A percentile compares a stretch with the other conserved stretches of the same genome.
These are phyloP conservation scores for Ischnus inquisitorius DNA, from an alignment of 2,888 invertebrate species.

Conservation along the genomic window DNA sequence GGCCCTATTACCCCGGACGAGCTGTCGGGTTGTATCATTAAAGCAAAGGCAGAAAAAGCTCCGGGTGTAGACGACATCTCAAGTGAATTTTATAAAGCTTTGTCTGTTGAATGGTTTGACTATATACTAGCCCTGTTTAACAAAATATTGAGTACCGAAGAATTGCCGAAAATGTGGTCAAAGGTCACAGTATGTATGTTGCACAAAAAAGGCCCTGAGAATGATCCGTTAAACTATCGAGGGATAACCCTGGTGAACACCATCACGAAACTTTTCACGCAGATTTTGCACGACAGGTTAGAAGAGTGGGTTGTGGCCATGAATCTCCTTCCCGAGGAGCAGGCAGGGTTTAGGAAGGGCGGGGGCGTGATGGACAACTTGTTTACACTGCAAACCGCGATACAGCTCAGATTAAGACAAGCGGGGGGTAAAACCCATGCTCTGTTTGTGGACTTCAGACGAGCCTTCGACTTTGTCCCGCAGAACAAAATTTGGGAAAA, in stretches of 20 bases:
- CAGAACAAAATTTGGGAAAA: constrained; percentile 37
- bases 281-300: constrained; percentile 48
- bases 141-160: constrained; percentile 24
- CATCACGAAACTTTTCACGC: constrained; percentile 60
- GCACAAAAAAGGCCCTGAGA: constrained; percentile 67
- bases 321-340: constrained; percentile 58
- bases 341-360: constrained; percentile 59
- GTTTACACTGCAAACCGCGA: constrained; percentile 58
- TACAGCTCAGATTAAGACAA: constrained; percentile 49
- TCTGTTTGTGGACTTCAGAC: constrained; percentile 53
- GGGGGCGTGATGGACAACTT: constrained; percentile 64
- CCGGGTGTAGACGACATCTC: constrained; percentile 62
- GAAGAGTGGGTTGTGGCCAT: constrained; percentile 39
- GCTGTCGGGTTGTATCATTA: constrained; percentile 31
- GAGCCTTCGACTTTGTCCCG: constrained; percentile 32
- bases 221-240: constrained; percentile 67
- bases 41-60: constrained; percentile 57
- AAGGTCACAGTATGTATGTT: constrained; percentile 51
- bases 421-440: constrained; percentile 52
- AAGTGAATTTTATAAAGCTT: constrained; percentile 50
- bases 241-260: constrained; percentile 42
- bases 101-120: constrained; percentile 33
- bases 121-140: constrained; percentile 37
- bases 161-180: constrained; percentile 40
- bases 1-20: constrained; percentile 20